Evolutionary conservation across 1,140 invertebrate species (phyloP), one percentile per base, ranked within the genome.

Genomic region (Nebria ingens): DNA sequence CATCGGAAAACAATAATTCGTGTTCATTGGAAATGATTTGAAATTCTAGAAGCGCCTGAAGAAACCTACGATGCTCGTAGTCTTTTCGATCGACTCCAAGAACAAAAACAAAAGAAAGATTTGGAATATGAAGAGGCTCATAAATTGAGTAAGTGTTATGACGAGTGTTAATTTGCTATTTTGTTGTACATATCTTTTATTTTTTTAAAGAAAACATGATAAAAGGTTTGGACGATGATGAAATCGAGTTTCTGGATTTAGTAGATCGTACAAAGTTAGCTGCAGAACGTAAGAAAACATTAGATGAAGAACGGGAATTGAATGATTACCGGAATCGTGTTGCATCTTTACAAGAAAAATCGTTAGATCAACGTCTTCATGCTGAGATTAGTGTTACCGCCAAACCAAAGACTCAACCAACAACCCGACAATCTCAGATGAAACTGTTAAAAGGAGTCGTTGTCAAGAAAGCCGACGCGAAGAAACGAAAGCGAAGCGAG

Each of bases 91-190:
- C 78, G 90, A 34, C 73, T 98, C 9, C 85, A 97, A 71, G 93
- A 95, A 65, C 91, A 97, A 65, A 91, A 91, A 67, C 79, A 86
- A 49, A 91, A 89, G 69, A 87, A 88, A 63, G 89, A 97, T 65
- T 78, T 89, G 34, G 93, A 97, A 76, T 94, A 86, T 80, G 93
- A 97, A 73, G 94, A 97, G 73, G 85, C 92, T 11, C 87, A 91
- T 65, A 92, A 91, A 74, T 73, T 97, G 4, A 95, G 92, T 96
- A 79, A 75, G 78, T 75, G 19, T 53, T 25, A 45, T 52, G 51
- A 23, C 54, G n/a, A 49, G 52, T 49, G 52, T 50, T 61, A 15
- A 52, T 51, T 53, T 56, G 17, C 51, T 29, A 51, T 49, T 29
- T 52, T 56, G 21, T 52, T 21, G 15, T 19, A 17, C 56, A 54